Base-by-base conservation (phyloP, 2,113 vertebrate genomes). In the Xenus cinereus region DNA sequence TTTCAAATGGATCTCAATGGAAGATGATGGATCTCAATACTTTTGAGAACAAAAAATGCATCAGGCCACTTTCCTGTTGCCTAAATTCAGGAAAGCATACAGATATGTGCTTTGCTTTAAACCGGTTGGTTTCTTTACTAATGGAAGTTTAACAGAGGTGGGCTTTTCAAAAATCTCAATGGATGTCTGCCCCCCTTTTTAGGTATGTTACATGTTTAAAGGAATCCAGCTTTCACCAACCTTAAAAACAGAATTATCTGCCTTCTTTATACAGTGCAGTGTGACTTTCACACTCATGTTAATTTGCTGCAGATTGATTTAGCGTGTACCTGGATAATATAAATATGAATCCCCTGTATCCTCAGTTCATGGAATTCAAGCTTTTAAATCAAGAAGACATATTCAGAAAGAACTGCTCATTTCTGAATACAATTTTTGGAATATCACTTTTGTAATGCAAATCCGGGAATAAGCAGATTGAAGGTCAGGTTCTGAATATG, bases 401-500 rank as follows among this genome's bases (percentile, higher is more conserved):
- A 50, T 41, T 74, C 18, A 75, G 22, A 60, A 78, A 54, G 7
- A 79, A 83, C 76, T 54, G 14, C 1, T 73, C 8, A 30, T 74
- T 87, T 83, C 63, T 94, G 33, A 87, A 59, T 46, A 33, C 7
- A 33, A 9, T 33, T 90, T 88, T 84, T 56, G 14, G 45, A 63
- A 71, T 93, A 68, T 63, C 22, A 43, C n/a, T 90, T 96, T 92
- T 84, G 28, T 87, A 89, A 94, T 87, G 53, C n/a, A 91, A 89
- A 93, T 92, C 43, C 63, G 53, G 87, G 50, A 93, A 79, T 50
- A 86, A 76, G 32, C 24, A 95, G 17, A 92, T 50, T 93, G 45
- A 94, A 93, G 79, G 94, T 86, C 75, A 95, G 15, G 5, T 84
- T 94, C 21, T 91, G 69, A 96, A 78, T 87, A 50, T 59, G 64